Evolutionary conservation across 2,113 vertebrate species (phyloP), one percentile per base, ranked within the genome.

Genomic region (Leptobrachium ailaonicum): DNA sequence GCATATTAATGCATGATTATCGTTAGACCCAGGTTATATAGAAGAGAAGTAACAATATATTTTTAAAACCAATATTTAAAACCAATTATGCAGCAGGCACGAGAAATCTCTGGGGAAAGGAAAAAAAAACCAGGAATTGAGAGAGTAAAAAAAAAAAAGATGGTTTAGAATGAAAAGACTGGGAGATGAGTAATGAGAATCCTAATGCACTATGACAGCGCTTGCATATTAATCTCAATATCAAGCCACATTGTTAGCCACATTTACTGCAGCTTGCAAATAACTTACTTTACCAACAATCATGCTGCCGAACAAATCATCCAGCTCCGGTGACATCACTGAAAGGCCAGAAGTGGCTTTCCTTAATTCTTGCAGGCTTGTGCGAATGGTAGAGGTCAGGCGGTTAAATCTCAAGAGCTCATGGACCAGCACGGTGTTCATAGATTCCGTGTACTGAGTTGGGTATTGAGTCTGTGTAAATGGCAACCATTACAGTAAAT

Each of bases 211-310:
- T 62, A 63, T 81, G 79, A 75, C 79, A 81, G 79, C 72, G 45
- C 53, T 69, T 81, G 79, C 79, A 81, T 75, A 75, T 75, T 81
- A 81, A 81, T 75, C 79, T 63, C 72, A 44, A 69, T 69, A 72
- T 54, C 45, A 41, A 75, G 66, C 79, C 63, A 69, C 69, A 81
- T 74, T 81, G 73, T 75, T 64, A 69, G 72, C 43, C 45, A 60
- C 66, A 43, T 54, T 74, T 75, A 69, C 71, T 75, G 73, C 41
- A 74, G 71, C 42, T 67, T 64, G 41, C 64, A 80, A 80, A 80
- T 80, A 50, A 80, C 79, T 80, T 70, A 85, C 84, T 75, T 85
- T 85, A 76, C 82, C 84, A 45, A 85, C 78, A 75, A 82, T 81
- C 58, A 85, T 77, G 71, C 82, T 82, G 73, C 71, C 82, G 75